Conservation (phyloP, 2,888 invertebrate species). For the Priocnemis perturbator region DNA sequence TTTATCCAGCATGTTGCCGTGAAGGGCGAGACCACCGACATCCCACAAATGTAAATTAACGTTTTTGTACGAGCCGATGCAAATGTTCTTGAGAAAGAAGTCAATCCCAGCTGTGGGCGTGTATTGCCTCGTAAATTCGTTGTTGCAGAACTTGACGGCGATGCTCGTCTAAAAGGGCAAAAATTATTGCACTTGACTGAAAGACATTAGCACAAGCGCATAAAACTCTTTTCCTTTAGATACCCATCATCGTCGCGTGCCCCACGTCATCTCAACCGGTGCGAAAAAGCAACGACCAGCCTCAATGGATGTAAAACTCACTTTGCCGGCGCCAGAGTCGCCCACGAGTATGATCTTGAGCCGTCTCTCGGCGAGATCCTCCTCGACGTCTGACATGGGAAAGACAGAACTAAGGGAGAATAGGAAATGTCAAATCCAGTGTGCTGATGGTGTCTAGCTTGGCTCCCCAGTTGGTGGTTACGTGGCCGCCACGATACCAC, state of each 20-base stretch:
- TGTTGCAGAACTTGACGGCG: conserved; percentile 81
- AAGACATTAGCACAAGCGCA: too few species aligned
- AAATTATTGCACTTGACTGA: too few species aligned
- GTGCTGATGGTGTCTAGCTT: not conserved
- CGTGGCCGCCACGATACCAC: conserved; percentile 27
- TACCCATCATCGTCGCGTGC: too few species aligned
- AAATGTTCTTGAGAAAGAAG: conserved; percentile 82
- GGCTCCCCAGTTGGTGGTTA: not conserved
- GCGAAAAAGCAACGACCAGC: too few species aligned
- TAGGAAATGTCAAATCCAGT: not conserved
- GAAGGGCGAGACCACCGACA: conserved; percentile 86
- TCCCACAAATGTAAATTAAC: conserved; percentile 89
- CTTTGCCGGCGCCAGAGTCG: conserved; percentile 89
- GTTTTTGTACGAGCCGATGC: conserved; percentile 77
- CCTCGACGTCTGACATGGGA: conserved; percentile 82
- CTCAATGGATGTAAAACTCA: conserved; percentile 76
- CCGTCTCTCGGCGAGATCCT: conserved; percentile 80
- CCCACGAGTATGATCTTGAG: conserved; percentile 88
- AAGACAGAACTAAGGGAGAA: not conserved
- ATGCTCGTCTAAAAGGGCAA: conserved; percentile 78
- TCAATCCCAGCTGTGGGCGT: conserved; percentile 84
- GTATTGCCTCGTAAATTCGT: conserved; percentile 80
- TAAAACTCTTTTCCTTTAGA: too few species aligned
- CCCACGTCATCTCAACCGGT: too few species aligned
- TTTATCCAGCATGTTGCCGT: conserved; percentile 87